phyloP scores from a whole-genome alignment of 2,113 vertebrate species.

The Hemicordylus capensis region DNA sequence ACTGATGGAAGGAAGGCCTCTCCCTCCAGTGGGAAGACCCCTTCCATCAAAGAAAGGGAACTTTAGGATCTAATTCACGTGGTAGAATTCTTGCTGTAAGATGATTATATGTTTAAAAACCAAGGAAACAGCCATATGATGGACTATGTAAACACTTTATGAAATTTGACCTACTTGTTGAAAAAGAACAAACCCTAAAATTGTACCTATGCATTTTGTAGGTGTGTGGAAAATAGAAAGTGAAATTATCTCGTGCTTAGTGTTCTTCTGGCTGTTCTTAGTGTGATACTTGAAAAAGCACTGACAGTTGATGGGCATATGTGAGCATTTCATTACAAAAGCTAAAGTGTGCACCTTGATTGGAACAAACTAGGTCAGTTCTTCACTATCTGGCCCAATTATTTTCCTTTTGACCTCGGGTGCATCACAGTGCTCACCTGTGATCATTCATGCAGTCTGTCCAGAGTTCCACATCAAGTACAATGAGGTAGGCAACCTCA shows the following conservation, averaged over 20 bases:
- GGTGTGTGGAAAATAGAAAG: neutral
- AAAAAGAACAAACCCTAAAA: neutral
- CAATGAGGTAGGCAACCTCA: too few species aligned
- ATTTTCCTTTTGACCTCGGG: too few species aligned
- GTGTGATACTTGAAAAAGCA: neutral
- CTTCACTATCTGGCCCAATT: neutral
- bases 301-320: neutral
- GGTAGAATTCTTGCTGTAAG: constrained; percentile 9
- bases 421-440: too few species aligned
- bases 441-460: neutral
- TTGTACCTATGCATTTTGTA: too few species aligned
- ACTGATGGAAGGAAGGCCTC: too few species aligned
- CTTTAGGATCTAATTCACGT: too few species aligned
- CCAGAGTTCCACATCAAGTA: neutral
- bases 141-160: neutral
- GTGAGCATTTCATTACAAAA: neutral
- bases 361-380: neutral
- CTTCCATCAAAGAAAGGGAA: too few species aligned
- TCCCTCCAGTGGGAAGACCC: too few species aligned
- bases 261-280: neutral
- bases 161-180: neutral
- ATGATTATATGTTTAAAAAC: neutral
- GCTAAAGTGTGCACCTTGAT: neutral
- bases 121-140: neutral
- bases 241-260: neutral